Percentiles rank a stretch among this genome's conserved stretches.
Evolutionary conservation across 2,888 invertebrate genomes (phyloP).

Genomic region (Amphipoea oculea): DNA sequence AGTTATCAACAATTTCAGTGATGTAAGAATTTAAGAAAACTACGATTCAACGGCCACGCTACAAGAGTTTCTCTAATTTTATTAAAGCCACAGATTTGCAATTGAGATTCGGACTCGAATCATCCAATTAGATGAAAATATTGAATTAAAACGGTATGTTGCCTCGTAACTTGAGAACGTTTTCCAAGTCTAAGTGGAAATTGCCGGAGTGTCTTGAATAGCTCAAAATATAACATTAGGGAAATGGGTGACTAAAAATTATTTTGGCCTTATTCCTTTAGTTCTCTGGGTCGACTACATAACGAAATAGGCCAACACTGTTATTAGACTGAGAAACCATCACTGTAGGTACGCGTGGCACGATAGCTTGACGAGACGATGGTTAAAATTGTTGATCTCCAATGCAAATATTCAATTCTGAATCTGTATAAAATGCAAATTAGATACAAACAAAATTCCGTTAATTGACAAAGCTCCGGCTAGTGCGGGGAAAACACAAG

Average conservation of each 20-base stretch:
- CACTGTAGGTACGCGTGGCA: background rate
- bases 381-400: background rate
- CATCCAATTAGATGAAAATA: slow-evolving; percentile 33
- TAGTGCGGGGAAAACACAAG: background rate
- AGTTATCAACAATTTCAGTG: background rate
- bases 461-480: slow-evolving; percentile 4
- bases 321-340: slow-evolving; percentile 22
- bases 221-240: slow-evolving; percentile 28
- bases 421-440: slow-evolving; percentile 4
- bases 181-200: slow-evolving; percentile 15
- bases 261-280: slow-evolving; percentile 35
- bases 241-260: slow-evolving; percentile 26
- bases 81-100: slow-evolving; percentile 33
- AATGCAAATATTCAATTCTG: background rate
- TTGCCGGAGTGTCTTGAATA: slow-evolving; percentile 13
- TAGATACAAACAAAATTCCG: background rate
- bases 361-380: background rate
- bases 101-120: slow-evolving; percentile 18
- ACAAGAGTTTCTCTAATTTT: slow-evolving; percentile 26
- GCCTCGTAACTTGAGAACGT: slow-evolving; percentile 15
- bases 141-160: slow-evolving; percentile 22
- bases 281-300: slow-evolving; percentile 44
- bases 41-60: background rate
- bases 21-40: background rate
- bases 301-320: slow-evolving; percentile 34